Evolutionary conservation across 92 coral and sea anemone genomes (phyloP).

Genomic region (Umimayanthus chanpuru): DNA sequence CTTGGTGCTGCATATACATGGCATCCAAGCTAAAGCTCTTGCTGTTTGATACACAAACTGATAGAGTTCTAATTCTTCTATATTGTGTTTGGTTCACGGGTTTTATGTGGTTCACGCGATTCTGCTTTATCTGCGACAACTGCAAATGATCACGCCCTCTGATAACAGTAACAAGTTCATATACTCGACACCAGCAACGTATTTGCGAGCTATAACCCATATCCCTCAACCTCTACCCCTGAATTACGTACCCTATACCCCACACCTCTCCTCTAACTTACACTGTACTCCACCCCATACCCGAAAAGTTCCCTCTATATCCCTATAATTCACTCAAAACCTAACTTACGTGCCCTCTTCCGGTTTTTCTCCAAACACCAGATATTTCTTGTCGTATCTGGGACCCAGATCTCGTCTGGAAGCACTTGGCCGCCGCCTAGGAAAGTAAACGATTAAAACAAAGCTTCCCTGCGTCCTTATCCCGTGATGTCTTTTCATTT

Average conservation of each 20-base stretch:
- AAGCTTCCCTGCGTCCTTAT: not conserved
- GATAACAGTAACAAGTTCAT: too few species aligned
- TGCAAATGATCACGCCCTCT: too few species aligned
- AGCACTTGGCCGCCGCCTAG: conserved; percentile 73
- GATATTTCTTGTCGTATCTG: conserved; percentile 86
- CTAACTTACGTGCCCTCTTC: conserved; percentile 80
- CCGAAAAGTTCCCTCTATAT: not conserved
- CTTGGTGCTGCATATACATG: not conserved
- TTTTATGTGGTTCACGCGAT: not conserved
- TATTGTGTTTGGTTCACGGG: not conserved
- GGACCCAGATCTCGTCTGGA: conserved; percentile 64
- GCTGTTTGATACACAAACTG: not conserved
- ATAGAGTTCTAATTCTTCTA: too few species aligned
- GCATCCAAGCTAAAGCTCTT: not conserved
- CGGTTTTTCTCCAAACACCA: conserved; percentile 90
- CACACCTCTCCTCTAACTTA: conserved; percentile 59
- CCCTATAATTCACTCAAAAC: conserved; percentile 44
- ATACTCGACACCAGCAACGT: too few species aligned
- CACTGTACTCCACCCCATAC: conserved; percentile 14
- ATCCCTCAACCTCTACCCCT: not conserved
- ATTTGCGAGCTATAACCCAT: too few species aligned
- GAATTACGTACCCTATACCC: conserved; percentile 61
- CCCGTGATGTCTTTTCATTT: not conserved
- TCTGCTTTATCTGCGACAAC: too few species aligned
- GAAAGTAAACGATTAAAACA: not conserved